phyloP scores from a whole-genome alignment of 2,113 vertebrate genomes.

The Salvelinus fontinalis region DNA sequence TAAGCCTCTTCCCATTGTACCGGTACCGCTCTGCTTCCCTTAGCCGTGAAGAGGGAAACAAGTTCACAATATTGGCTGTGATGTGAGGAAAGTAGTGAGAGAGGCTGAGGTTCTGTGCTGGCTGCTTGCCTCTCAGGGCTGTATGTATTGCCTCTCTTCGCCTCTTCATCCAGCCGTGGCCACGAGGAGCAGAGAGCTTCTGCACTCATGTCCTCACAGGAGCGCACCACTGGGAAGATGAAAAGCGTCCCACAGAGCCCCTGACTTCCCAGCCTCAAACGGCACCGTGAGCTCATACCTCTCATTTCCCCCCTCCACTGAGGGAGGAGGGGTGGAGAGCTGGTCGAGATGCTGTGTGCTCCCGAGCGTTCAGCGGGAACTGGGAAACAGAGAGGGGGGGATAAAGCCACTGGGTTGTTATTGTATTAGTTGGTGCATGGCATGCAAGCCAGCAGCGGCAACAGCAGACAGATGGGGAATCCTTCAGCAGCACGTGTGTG shows the following conservation, averaged over 20 bases:
- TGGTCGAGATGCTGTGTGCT: slow-evolving; percentile 78
- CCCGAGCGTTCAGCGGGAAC: slow-evolving; percentile 81
- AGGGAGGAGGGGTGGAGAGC: slow-evolving; percentile 56
- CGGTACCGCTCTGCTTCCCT: slow-evolving; percentile 49
- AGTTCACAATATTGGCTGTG: slow-evolving; percentile 59
- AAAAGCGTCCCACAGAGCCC: slow-evolving; percentile 95
- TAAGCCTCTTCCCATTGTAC: slow-evolving; percentile 69
- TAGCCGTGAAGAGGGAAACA: slow-evolving; percentile 58
- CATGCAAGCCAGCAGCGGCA: slow-evolving; percentile 43
- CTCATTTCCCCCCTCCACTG: slow-evolving; percentile 74
- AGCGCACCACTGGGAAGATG: slow-evolving; percentile 97
- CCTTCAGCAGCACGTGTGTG: slow-evolving; percentile 37
- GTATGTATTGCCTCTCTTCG: slow-evolving; percentile 85
- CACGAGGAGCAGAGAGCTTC: slow-evolving; percentile 86
- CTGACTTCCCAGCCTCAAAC: slow-evolving; percentile 89
- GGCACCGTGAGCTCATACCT: slow-evolving; percentile 96
- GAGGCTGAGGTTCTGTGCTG: background rate
- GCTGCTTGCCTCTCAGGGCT: background rate
- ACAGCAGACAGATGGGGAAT: slow-evolving; percentile 28
- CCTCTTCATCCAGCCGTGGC: slow-evolving; percentile 82
- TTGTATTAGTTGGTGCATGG: slow-evolving; percentile 72
- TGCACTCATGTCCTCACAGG: slow-evolving; percentile 89
- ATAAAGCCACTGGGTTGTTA: slow-evolving; percentile 72
- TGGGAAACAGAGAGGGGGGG: slow-evolving; percentile 67
- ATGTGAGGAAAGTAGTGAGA: background rate